Conservation (phyloP, 37 sponge, comb jelly and placozoan species). For the Cliona cf. orientalis region DNA sequence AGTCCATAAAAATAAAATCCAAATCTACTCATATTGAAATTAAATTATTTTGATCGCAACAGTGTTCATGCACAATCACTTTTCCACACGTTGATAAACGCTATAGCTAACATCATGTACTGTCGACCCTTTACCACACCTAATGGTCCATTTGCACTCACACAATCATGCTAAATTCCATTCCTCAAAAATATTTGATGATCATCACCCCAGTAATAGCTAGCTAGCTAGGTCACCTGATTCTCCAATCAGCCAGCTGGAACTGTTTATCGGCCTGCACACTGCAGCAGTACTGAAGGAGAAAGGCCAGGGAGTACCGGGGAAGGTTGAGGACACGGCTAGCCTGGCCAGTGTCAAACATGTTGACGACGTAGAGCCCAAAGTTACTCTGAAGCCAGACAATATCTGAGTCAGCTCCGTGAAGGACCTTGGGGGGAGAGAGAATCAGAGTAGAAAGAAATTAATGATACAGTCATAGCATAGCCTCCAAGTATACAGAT, state of each 20-base stretch:
- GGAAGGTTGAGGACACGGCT: constrained; percentile 78
- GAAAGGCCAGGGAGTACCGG: constrained; percentile 84
- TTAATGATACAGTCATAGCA: too few species aligned
- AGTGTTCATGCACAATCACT: not conserved
- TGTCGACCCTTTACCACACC: too few species aligned
- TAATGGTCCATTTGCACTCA: too few species aligned
- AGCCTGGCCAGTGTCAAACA: constrained; percentile 96
- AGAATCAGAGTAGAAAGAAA: not conserved
- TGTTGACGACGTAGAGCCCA: constrained; percentile 93
- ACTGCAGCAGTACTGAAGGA: constrained; percentile 86
- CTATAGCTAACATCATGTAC: not conserved
- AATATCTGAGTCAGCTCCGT: constrained; percentile 92
- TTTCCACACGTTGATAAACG: not conserved
- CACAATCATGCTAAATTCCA: not conserved
- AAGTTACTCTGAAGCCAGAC: constrained; percentile 95
- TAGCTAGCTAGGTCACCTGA: too few species aligned
- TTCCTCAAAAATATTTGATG: too few species aligned
- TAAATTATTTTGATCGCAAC: not conserved
- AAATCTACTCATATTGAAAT: not conserved
- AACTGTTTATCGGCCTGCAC: constrained; percentile 93
- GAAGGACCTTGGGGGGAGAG: constrained; percentile 77
- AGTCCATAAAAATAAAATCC: not conserved
- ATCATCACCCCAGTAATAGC: too few species aligned
- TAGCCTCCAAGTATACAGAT: too few species aligned
- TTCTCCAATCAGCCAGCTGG: constrained; percentile 98